Base-by-base conservation (phyloP, 2,113 vertebrate genomes). In the Riparia riparia region DNA sequence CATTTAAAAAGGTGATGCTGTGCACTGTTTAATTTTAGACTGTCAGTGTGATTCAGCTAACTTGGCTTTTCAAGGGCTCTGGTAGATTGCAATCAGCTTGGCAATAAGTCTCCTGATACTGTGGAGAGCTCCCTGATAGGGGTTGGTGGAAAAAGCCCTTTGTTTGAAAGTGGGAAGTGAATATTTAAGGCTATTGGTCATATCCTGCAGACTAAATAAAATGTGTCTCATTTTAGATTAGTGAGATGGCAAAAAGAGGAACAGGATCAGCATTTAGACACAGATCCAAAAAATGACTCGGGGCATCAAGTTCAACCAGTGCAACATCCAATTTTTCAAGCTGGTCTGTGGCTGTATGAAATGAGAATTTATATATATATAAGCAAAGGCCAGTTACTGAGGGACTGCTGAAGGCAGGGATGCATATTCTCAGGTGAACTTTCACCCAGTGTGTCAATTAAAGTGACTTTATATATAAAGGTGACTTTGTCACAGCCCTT, bases 31-130 rank as follows among this genome's bases (percentile, higher is more conserved):
- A 70, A 95, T 96, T 96, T 82, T 89, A 93, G 77, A 64, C 73
- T 89, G 83, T 56, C 69, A 54, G 66, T 10, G 9, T 96, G 84
- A 97, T 87, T 96, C 96, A 96, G 82, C 83, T 79, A 72, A 58
- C 10, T 22, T 79, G 72, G 64, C 81, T 89, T 91, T 89, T 89
- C 72, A 83, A 91, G 57, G 0, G 1, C 50, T 72, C 53, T 61
- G 42, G 45, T 42, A 90, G 66, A 66, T 69, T 78, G 58, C 58
- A 96, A 53, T 89, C 87, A 87, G 70, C 31, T 77, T 80, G 87
- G 49, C n/a, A 37, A 12, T 28, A 29, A 72, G 69, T 24, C 10
- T 92, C 49, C 50, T 76, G 65, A 89, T 73, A 53, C 12, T 31
- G 58, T 0, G 0, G 51, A 71, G 47, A 86, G 19, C 45, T 83